These are phyloP conservation scores for Adelosebastes latens DNA, from an alignment of 2,797 vertebrate genomes.

Conservation along the genomic window DNA sequence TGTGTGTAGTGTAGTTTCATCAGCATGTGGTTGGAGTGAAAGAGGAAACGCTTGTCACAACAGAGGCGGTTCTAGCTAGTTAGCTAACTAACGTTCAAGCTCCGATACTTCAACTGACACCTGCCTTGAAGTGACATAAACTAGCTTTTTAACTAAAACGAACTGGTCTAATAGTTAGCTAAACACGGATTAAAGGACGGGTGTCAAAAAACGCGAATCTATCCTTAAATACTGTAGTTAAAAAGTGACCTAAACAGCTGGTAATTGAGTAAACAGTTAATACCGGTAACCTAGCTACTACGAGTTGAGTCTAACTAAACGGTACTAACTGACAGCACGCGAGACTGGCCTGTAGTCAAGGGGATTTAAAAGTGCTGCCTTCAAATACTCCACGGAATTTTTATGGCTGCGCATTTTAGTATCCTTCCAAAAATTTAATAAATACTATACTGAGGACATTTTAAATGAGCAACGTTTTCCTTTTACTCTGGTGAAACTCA, in stretches of 20 bases:
- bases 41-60: slow-evolving; percentile 62
- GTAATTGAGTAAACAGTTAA: background rate
- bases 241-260: background rate
- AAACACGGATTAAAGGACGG: background rate
- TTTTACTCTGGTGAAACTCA: too few species aligned
- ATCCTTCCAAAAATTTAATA: too few species aligned
- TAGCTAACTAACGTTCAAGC: background rate
- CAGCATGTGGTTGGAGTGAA: slow-evolving; percentile 38
- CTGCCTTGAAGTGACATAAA: background rate
- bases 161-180: background rate
- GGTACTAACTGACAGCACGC: background rate
- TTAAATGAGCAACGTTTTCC: too few species aligned
- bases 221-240: background rate
- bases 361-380: slow-evolving; percentile 13
- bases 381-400: background rate
- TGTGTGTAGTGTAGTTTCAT: slow-evolving; percentile 9
- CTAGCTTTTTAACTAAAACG: background rate
- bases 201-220: background rate
- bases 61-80: slow-evolving; percentile 6
- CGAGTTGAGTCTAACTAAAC: background rate
- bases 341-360: background rate
- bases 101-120: background rate
- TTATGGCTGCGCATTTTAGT: too few species aligned
- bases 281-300: background rate
- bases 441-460: too few species aligned